Conservation (phyloP, 2,888 invertebrate species). For the Megastigmus dorsalis region DNA sequence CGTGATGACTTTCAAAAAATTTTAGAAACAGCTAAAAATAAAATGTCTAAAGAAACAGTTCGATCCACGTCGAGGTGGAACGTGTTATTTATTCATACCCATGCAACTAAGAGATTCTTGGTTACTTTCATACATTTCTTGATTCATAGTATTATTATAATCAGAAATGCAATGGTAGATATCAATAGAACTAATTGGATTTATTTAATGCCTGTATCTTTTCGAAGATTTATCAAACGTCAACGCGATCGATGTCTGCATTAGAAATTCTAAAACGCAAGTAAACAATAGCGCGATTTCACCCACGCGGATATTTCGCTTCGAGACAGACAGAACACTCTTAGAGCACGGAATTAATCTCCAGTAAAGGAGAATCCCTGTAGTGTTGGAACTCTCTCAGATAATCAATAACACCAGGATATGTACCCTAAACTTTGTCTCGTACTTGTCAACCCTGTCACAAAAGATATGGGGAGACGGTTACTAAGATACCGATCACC, state of each 20-base stretch:
- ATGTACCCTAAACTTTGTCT: not conserved
- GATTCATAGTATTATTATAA: no score
- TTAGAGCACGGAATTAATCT: not conserved
- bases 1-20: no score
- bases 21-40: no score
- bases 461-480: not conserved
- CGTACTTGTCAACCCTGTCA: not conserved
- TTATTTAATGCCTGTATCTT: not conserved
- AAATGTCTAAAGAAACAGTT: no score
- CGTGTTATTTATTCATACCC: no score
- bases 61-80: no score
- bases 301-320: not conserved
- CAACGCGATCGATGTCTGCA: not conserved
- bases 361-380: constrained; percentile 1
- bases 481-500: not conserved
- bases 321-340: not conserved
- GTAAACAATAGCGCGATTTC: not conserved
- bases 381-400: not conserved
- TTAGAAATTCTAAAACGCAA: not conserved
- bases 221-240: not conserved
- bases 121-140: no score
- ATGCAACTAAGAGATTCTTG: no score
- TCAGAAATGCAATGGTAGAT: no score
- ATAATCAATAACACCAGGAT: not conserved
- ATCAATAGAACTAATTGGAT: no score